Percentiles rank a stretch among this genome's conserved stretches.
Evolutionary conservation across 1,140 invertebrate genomes (phyloP).

Genomic region (Rhyacophila brunnea): DNA sequence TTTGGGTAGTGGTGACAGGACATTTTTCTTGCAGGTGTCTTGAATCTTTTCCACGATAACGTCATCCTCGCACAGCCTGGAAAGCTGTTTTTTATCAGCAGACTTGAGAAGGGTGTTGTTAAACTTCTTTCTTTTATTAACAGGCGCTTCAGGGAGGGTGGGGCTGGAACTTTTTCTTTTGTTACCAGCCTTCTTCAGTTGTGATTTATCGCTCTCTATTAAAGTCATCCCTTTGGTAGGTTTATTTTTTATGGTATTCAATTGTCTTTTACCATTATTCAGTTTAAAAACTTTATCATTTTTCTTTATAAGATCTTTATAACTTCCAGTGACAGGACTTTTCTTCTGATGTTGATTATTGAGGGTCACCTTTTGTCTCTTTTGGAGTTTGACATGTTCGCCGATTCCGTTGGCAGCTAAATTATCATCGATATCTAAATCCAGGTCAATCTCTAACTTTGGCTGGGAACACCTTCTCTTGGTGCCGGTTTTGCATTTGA

Average conservation of each 20-base stretch:
- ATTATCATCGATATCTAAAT: slow-evolving; percentile 47
- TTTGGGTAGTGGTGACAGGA: slow-evolving; percentile 43
- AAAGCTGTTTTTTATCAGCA: slow-evolving; percentile 37
- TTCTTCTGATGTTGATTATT: slow-evolving; percentile 34
- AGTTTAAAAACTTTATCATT: slow-evolving; percentile 42
- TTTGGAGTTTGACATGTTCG: slow-evolving; percentile 55
- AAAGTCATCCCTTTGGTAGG: slow-evolving; percentile 37
- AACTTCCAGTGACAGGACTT: slow-evolving; percentile 37
- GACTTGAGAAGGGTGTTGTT: slow-evolving; percentile 30
- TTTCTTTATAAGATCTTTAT: slow-evolving; percentile 49
- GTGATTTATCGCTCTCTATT: slow-evolving; percentile 40
- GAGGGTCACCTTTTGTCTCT: slow-evolving; percentile 56
- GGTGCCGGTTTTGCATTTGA: slow-evolving; percentile 43
- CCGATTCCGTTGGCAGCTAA: slow-evolving; percentile 53
- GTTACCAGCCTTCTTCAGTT: slow-evolving; percentile 41
- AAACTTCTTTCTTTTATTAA: slow-evolving; percentile 34
- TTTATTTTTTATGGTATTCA: slow-evolving; percentile 39
- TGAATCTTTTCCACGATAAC: slow-evolving; percentile 24
- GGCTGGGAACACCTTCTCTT: slow-evolving; percentile 48
- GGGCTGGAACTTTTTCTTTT: slow-evolving; percentile 24
- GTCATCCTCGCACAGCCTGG: slow-evolving; percentile 11
- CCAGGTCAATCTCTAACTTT: slow-evolving; percentile 52
- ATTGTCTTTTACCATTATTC: slow-evolving; percentile 45
- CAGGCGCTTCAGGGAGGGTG: slow-evolving; percentile 12
- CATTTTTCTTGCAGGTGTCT: slow-evolving; percentile 37